Conservation (phyloP, 1,140 invertebrate genomes). For the Phenacoccus solenopsis region DNA sequence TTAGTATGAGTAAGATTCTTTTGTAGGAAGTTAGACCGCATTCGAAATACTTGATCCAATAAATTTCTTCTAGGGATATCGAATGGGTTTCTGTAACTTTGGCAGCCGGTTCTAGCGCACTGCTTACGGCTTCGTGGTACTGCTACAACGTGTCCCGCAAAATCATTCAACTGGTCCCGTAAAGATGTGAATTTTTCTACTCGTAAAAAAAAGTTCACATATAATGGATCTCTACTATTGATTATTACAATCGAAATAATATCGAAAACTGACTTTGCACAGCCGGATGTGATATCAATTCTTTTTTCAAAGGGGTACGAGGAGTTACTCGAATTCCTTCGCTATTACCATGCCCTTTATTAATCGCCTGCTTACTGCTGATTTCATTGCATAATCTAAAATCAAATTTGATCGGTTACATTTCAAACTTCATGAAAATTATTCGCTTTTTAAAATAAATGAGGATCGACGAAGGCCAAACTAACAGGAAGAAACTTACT, state of each 20-base stretch:
- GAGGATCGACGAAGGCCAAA: no score
- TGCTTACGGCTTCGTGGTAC: constrained; percentile 40
- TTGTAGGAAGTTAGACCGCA: constrained; percentile 89
- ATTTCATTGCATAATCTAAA: constrained; percentile 54
- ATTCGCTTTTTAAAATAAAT: no score
- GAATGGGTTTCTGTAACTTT: constrained; percentile 87
- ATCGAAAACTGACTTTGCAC: constrained; percentile 45
- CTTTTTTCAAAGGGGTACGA: constrained; percentile 52
- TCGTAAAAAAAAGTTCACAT: no score
- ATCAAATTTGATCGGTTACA: no score
- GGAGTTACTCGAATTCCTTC: constrained; percentile 62
- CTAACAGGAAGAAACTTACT: constrained; percentile 32
- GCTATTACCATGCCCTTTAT: constrained; percentile 19
- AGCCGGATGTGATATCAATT: constrained; percentile 62
- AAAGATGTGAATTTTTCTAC: constrained; percentile 64
- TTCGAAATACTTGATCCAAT: constrained; percentile 81
- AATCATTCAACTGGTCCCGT: constrained; percentile 73
- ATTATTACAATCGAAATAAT: no score
- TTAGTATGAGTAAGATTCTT: constrained; percentile 55
- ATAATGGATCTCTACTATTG: no score
- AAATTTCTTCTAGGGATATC: constrained; percentile 82
- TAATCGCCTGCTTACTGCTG: constrained; percentile 31
- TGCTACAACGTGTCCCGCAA: constrained; percentile 69
- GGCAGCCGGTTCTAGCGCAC: constrained; percentile 38
- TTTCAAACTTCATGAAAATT: no score